A percentile compares a stretch with the other conserved stretches of the same genome.
phyloP scores from a whole-genome alignment of 2,888 invertebrate species.

The Tenthredo notha region DNA sequence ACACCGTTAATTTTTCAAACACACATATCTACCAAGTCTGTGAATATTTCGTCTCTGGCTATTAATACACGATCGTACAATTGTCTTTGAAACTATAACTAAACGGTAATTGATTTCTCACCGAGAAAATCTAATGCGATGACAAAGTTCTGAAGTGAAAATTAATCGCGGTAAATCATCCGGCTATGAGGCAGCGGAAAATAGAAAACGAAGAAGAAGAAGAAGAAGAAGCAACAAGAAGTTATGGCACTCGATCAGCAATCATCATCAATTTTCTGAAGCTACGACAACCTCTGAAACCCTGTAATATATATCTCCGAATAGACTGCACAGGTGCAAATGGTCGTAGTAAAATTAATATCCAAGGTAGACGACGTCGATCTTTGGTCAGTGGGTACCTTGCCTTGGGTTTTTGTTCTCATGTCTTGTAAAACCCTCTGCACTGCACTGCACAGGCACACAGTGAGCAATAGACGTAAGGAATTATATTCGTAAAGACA shows the following conservation, averaged over 20 bases:
- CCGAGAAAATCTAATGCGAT: not conserved
- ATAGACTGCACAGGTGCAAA: constrained; percentile 30
- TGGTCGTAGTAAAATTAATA: constrained; percentile 26
- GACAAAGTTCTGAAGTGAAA: not conserved
- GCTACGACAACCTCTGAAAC: not conserved
- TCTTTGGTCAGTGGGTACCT: not conserved
- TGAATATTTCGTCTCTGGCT: not conserved
- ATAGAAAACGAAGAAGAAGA: not conserved
- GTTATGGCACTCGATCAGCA: not conserved
- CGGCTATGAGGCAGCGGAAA: not conserved
- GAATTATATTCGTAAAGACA: constrained; percentile 45
- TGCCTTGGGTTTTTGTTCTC: not conserved
- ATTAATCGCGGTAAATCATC: constrained; percentile 25
- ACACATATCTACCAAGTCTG: not conserved
- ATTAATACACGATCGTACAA: not conserved
- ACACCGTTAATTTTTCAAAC: too few species aligned
- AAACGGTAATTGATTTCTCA: not conserved
- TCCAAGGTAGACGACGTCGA: constrained; percentile 12
- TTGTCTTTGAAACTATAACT: not conserved
- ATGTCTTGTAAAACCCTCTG: not conserved
- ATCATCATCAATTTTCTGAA: constrained; percentile 17
- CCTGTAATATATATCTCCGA: not conserved
- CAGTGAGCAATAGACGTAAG: not conserved
- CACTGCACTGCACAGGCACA: not conserved
- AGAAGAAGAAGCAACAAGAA: not conserved